Conservation (phyloP, 2,888 invertebrate species). For the Lottia gigantea region DNA sequence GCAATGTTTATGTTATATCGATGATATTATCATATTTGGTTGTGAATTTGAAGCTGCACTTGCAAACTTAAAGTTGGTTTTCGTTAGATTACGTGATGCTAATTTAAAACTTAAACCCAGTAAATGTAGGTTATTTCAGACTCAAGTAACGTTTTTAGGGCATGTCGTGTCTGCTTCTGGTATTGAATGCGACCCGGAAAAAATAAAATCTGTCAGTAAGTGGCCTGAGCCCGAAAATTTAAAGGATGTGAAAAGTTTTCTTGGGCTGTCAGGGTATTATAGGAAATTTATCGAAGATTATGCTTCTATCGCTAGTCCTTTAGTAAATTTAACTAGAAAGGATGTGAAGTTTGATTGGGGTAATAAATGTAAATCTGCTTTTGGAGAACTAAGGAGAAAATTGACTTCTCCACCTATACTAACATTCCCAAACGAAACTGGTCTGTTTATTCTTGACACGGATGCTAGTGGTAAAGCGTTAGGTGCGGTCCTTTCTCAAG, state of each 20-base stretch:
- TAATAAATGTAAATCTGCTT: background rate
- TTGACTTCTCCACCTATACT: background rate
- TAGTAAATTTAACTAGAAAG: background rate
- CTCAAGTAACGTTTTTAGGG: background rate
- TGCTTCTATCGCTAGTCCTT: background rate
- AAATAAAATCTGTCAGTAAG: background rate
- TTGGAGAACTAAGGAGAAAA: background rate
- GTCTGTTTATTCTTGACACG: background rate
- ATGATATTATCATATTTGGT: slow-evolving; percentile 1
- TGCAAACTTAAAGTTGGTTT: background rate
- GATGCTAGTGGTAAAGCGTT: slow-evolving; percentile 7
- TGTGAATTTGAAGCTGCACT: background rate
- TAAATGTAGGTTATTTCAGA: background rate
- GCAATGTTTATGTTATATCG: slow-evolving; percentile 3
- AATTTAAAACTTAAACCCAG: background rate
- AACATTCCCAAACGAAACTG: background rate
- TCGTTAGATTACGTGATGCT: background rate
- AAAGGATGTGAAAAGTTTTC: background rate
- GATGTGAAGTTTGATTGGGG: background rate
- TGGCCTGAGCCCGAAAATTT: background rate
- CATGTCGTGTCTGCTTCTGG: background rate
- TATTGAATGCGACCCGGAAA: background rate
- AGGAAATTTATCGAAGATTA: background rate
- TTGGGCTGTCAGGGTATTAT: background rate
- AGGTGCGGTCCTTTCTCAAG: background rate